Percentiles rank a stretch among this genome's conserved stretches.
Conservation (phyloP, 2,888 invertebrate genomes). For the Hartigia nigra region DNA sequence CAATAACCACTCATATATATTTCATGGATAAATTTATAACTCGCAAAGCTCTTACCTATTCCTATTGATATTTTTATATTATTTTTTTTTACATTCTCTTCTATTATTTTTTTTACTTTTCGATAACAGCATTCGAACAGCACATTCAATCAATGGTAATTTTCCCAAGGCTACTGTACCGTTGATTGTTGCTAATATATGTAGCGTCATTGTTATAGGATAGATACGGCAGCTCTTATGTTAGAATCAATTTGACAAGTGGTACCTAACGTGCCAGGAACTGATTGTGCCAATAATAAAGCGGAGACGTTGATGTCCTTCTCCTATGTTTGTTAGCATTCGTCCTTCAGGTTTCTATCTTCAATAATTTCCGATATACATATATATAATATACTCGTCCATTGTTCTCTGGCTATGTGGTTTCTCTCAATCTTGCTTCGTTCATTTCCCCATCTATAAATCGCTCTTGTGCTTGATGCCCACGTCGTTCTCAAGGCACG, state of each 20-base stretch:
- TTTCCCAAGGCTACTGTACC: background rate
- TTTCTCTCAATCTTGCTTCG: background rate
- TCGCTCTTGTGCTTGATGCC: background rate
- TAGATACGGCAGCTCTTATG: constrained; percentile 23
- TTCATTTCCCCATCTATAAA: background rate
- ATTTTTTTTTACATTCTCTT: background rate
- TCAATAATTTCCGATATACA: background rate
- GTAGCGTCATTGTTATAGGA: background rate
- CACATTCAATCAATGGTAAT: background rate
- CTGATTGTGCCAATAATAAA: constrained; percentile 49
- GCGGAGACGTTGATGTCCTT: background rate
- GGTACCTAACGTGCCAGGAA: constrained; percentile 36
- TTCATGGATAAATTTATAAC: background rate
- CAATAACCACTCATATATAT: background rate
- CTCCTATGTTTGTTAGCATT: background rate
- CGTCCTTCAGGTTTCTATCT: background rate
- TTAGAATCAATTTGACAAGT: constrained; percentile 45
- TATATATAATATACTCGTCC: background rate
- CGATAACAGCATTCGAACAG: too few relatives aligned
- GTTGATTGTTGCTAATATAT: background rate
- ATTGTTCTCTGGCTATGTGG: background rate
- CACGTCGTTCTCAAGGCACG: background rate
- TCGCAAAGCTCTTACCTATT: background rate
- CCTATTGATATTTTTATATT: too few relatives aligned
- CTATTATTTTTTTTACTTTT: background rate